Evolutionary conservation across 2,797 vertebrate species (phyloP).

Genomic region (Zalophus californianus): DNA sequence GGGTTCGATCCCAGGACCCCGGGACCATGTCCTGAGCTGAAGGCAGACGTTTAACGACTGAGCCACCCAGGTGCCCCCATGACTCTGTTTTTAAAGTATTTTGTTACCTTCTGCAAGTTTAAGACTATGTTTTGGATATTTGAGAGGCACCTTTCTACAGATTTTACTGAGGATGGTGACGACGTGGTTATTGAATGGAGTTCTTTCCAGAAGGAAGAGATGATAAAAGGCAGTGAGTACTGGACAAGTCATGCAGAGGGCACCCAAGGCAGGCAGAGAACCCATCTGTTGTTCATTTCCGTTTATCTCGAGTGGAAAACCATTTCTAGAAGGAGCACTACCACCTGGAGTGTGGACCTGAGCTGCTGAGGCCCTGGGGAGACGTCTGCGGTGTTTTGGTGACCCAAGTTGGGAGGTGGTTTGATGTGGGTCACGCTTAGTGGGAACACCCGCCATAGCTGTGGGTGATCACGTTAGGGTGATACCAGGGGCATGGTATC

Average conservation of each 20-base stretch:
- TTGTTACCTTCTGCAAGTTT: neutral
- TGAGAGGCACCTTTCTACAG: neutral
- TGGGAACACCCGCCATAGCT: neutral
- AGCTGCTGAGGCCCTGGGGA: neutral
- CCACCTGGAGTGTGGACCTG: neutral
- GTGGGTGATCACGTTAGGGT: neutral
- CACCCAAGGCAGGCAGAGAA: neutral
- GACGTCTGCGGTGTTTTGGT: neutral
- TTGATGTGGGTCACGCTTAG: constrained; percentile 39
- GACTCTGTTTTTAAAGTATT: neutral
- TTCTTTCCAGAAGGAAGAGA: constrained; percentile 49
- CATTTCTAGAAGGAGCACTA: neutral
- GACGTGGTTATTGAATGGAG: neutral
- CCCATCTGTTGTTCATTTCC: neutral
- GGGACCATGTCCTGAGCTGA: too few species aligned
- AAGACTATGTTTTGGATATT: constrained; percentile 6
- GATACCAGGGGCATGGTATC: neutral
- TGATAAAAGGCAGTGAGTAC: neutral
- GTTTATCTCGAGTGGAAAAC: neutral
- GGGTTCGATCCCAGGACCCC: too few species aligned
- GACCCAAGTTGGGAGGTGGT: neutral
- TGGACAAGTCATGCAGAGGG: neutral
- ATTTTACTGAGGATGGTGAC: constrained; percentile 25
- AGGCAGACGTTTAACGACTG: too few species aligned
- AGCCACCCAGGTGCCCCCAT: too few species aligned